Evolutionary conservation across 2,113 vertebrate species (phyloP).

Genomic region (Neomonachus schauinslandi): DNA sequence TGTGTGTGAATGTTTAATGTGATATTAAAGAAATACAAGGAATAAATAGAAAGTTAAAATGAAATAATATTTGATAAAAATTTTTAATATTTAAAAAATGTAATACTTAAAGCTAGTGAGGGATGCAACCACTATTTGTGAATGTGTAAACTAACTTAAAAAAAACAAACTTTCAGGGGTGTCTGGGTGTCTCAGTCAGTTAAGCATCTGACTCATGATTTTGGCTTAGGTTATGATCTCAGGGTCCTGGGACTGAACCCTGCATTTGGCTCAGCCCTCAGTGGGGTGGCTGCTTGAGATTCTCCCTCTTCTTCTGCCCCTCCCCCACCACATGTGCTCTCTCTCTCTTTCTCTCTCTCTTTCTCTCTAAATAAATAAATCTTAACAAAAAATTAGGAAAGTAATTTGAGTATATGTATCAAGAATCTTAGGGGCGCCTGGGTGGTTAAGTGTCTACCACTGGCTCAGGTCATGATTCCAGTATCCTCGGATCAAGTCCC

Average conservation of each 20-base stretch:
- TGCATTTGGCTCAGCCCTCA: not conserved
- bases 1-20: not conserved
- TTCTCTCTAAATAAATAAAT: not conserved
- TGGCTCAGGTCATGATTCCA: not conserved
- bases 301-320: not conserved
- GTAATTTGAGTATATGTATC: not conserved
- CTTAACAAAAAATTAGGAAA: not conserved
- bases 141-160: not conserved
- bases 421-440: not conserved
- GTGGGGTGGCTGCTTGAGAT: not conserved
- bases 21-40: not conserved
- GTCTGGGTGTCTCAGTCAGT: not conserved
- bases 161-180: not conserved
- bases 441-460: not conserved
- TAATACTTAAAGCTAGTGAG: not conserved
- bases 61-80: not conserved
- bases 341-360: too few relatives aligned
- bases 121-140: not conserved
- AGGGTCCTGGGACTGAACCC: not conserved
- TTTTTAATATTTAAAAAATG: not conserved
- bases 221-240: not conserved
- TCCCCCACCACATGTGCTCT: not conserved
- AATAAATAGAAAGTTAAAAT: not conserved
- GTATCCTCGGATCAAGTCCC: not conserved
- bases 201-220: not conserved